Base-by-base conservation (phyloP, 1,140 invertebrate genomes). In the Acyrthosiphon pisum region DNA sequence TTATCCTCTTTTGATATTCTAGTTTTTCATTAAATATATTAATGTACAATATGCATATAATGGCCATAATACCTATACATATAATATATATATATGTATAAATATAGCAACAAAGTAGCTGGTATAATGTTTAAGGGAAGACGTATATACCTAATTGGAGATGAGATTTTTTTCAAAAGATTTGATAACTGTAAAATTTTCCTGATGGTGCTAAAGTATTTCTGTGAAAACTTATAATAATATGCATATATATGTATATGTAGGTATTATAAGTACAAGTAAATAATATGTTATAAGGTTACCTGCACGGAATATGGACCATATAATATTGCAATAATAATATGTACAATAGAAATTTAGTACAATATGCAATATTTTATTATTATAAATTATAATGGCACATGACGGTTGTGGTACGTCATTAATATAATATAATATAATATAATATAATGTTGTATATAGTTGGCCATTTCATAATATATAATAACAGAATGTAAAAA, bases 21-120 rank as follows among this genome's bases (percentile, higher is more conserved):
- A 76, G n/a, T 76, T 76, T 76, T 76, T 76, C 60, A 76, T 76
- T 76, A 76, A 76, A 76, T 76, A 76, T n/a, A 76, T 76, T n/a
- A 68, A 68, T 68, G 60, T 68, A 68, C 14, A 76, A 76, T 76
- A 76, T n/a, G 14, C 14, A 60, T 30, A 76, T 35, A 76, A 76
- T 35, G 14, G 60, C 14, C n/a, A 18, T 76, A n/a, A 76, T 76
- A 76, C 11, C 6, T 22, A 22, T 9, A 53, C 50, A 48, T 3
- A 20, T 18, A 23, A 2, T 60, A 76, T 4, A 18, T 6, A 6
- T 22, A 35, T 4, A 18, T 6, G 0, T 22, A 35, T 14, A 23
- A 30, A 68, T 8, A 2, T n/a, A n/a, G 30, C 60, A 41, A n/a
- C 30, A 0, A 76, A 76, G 11, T n/a, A 76, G 60, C 60, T n/a